These are phyloP conservation scores for Furnarius figulus DNA, from an alignment of 2,113 vertebrate genomes.

Conservation along the genomic window DNA sequence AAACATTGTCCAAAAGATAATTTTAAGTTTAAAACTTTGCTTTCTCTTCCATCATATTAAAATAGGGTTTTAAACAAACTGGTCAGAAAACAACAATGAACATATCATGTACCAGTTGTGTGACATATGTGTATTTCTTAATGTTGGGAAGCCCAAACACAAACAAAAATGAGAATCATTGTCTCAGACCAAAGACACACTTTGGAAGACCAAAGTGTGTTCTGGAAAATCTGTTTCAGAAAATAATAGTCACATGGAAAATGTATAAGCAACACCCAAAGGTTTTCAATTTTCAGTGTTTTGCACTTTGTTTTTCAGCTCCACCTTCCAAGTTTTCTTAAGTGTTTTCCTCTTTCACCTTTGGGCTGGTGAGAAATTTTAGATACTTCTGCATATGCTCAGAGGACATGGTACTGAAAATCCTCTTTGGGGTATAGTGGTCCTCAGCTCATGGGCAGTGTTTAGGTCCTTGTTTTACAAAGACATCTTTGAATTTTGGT, in stretches of 20 bases:
- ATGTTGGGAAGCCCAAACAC: not conserved
- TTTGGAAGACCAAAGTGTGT: not conserved
- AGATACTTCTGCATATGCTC: rapidly evolving
- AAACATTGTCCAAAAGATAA: not conserved
- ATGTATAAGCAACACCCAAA: not conserved
- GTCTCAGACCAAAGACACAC: not conserved
- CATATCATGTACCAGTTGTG: not conserved
- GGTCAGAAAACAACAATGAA: not conserved
- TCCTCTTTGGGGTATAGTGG: not conserved
- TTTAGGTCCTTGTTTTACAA: not conserved
- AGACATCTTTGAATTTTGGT: not conserved
- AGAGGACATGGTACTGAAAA: not conserved
- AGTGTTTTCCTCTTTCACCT: not conserved
- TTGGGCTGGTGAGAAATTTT: not conserved
- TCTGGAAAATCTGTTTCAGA: not conserved
- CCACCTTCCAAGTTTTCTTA: not conserved
- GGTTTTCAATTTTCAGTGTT: not conserved
- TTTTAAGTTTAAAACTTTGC: not conserved
- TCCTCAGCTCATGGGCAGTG: rapidly evolving
- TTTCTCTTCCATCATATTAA: not conserved
- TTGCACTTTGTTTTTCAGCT: not conserved
- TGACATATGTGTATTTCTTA: not conserved
- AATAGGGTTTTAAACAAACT: not conserved
- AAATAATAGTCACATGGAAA: not conserved
- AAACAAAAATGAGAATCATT: not conserved